A percentile compares a stretch with the other conserved stretches of the same genome.
Evolutionary conservation across 2,113 vertebrate genomes (phyloP).

Genomic region (Scopus umbretta): DNA sequence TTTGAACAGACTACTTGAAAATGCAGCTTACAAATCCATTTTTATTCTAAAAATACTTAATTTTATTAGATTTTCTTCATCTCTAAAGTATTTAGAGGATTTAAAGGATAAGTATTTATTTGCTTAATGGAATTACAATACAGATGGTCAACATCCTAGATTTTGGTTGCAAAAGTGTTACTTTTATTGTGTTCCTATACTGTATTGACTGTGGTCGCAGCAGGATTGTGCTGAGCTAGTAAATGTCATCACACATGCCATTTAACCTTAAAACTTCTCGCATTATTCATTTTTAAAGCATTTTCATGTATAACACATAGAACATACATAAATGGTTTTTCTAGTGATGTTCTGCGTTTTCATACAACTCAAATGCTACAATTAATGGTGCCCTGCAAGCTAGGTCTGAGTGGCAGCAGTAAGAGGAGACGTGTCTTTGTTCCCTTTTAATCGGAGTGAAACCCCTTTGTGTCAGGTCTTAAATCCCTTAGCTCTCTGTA

Average conservation of each 20-base stretch:
- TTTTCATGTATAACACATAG: background rate
- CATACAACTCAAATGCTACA: background rate
- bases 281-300: background rate
- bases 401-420: background rate
- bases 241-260: slow-evolving; percentile 9
- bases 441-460: background rate
- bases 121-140: background rate
- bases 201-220: background rate
- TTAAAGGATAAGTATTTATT: background rate
- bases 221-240: background rate
- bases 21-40: background rate
- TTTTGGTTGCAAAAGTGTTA: background rate
- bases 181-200: background rate
- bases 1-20: background rate
- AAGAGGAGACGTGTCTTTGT: background rate
- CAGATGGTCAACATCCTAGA: background rate
- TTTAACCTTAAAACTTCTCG: background rate
- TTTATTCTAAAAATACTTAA: background rate
- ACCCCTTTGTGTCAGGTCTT: background rate
- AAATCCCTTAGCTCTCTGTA: background rate
- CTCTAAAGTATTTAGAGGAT: too few species aligned
- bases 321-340: background rate
- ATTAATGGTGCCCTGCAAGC: background rate
- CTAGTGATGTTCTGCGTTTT: background rate
- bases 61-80: background rate